Conservation (phyloP, 2,113 vertebrate genomes). For the Morone chrysops region DNA sequence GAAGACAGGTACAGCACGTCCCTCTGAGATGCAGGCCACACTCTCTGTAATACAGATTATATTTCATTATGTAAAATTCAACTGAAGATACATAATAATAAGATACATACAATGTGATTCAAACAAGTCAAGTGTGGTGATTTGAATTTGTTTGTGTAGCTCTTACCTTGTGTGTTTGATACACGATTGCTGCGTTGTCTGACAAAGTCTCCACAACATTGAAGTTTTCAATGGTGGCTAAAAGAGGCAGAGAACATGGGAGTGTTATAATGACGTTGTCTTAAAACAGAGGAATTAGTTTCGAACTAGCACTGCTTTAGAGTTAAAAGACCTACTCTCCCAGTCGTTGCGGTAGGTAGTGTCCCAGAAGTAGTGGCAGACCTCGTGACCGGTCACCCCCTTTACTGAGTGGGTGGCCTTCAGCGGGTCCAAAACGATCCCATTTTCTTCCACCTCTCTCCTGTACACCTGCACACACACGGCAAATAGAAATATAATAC, state of each 20-base stretch:
- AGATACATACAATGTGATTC: neutral
- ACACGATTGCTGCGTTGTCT: conserved; percentile 92
- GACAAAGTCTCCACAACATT: conserved; percentile 94
- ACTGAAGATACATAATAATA: neutral
- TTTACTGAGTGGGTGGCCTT: conserved; percentile 97
- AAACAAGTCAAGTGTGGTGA: no score
- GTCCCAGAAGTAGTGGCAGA: conserved; percentile 98
- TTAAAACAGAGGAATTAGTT: neutral
- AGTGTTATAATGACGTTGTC: neutral
- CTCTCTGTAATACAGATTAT: conserved; percentile 84
- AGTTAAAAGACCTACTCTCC: conserved; percentile 90
- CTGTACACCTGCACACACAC: conserved; percentile 90
- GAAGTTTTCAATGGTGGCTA: conserved; percentile 97
- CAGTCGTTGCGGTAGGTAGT: conserved; percentile 96
- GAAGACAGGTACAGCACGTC: conserved; percentile 96
- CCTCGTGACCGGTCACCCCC: conserved; percentile 96
- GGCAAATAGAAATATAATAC: neutral
- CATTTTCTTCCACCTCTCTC: conserved; percentile 97
- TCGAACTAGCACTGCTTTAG: neutral
- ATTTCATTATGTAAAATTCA: neutral
- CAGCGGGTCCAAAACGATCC: conserved; percentile 95
- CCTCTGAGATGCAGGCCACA: conserved; percentile 97
- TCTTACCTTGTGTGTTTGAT: conserved; percentile 95
- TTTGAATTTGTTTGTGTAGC: no score
- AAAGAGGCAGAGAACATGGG: neutral